Conservation (phyloP, 1,140 invertebrate species). For the Ceratina australensis region DNA sequence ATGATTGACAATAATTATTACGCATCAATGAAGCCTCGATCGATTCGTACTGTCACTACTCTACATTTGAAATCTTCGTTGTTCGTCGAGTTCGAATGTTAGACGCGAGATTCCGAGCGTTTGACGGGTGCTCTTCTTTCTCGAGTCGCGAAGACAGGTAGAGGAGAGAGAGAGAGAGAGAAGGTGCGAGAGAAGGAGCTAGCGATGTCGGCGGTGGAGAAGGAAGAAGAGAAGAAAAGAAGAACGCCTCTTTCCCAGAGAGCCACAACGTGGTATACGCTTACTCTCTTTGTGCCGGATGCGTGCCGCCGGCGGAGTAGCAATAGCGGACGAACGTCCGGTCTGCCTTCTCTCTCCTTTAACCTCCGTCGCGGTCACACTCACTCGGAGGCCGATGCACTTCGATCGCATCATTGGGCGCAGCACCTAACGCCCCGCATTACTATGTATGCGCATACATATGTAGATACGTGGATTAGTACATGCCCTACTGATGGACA, state of each 20-base stretch:
- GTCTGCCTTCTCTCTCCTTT: constrained; percentile 58
- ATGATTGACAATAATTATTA: too few relatives aligned
- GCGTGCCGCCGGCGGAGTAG: constrained; percentile 69
- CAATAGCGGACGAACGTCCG: constrained; percentile 76
- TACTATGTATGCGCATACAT: background rate
- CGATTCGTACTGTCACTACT: too few relatives aligned
- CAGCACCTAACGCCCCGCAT: constrained; percentile 30
- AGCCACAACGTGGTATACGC: constrained; percentile 56
- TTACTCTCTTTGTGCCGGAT: constrained; percentile 73
- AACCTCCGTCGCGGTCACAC: constrained; percentile 22
- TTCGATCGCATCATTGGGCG: constrained; percentile 66
- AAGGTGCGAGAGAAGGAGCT: background rate
- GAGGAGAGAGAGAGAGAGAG: background rate
- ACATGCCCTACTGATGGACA: constrained; percentile 24
- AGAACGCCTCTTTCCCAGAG: constrained; percentile 71
- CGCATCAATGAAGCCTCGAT: too few relatives aligned
- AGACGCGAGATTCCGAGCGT: too few relatives aligned
- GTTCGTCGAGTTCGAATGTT: too few relatives aligned
- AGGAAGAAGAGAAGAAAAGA: constrained; percentile 50
- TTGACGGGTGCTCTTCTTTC: constrained; percentile 10
- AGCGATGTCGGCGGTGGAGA: background rate
- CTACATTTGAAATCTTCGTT: too few relatives aligned
- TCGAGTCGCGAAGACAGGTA: constrained; percentile 41
- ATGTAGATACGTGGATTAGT: too few relatives aligned
- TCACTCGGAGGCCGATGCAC: constrained; percentile 65